Evolutionary conservation across 2,888 invertebrate genomes (phyloP).

Genomic region (Eupithecia dodoneata): DNA sequence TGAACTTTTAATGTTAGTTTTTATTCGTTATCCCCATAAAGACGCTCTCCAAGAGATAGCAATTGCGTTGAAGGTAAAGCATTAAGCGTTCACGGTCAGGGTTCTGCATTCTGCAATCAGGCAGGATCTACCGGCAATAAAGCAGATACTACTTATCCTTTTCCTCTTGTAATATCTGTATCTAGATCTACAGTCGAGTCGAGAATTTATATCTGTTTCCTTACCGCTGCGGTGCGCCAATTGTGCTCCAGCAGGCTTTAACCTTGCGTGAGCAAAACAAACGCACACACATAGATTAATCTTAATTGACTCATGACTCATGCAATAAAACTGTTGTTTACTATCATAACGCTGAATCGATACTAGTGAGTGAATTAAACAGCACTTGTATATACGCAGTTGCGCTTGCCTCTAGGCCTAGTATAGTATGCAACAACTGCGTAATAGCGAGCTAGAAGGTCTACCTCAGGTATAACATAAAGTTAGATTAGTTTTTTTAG

Average conservation of each 20-base stretch:
- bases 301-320: constrained; percentile 44
- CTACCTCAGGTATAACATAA: background rate
- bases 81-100: background rate
- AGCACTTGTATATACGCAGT: constrained; percentile 24
- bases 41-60: background rate
- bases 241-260: constrained; percentile 31
- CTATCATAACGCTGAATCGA: constrained; percentile 38
- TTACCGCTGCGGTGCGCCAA: constrained; percentile 18
- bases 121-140: background rate
- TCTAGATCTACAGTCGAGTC: background rate
- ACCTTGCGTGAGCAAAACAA: constrained; percentile 39
- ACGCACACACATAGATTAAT: constrained; percentile 33
- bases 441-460: background rate
- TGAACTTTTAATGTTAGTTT: background rate
- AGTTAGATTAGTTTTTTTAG: background rate
- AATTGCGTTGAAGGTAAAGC: background rate
- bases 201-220: constrained; percentile 2
- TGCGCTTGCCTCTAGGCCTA: constrained; percentile 14
- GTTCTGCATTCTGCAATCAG: background rate
- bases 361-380: constrained; percentile 24
- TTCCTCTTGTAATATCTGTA: background rate
- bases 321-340: constrained; percentile 43
- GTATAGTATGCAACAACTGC: background rate
- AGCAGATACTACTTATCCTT: background rate
- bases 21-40: background rate